These are phyloP conservation scores for Horisme vitalbata DNA, from an alignment of 2,888 invertebrate genomes.

Conservation along the genomic window DNA sequence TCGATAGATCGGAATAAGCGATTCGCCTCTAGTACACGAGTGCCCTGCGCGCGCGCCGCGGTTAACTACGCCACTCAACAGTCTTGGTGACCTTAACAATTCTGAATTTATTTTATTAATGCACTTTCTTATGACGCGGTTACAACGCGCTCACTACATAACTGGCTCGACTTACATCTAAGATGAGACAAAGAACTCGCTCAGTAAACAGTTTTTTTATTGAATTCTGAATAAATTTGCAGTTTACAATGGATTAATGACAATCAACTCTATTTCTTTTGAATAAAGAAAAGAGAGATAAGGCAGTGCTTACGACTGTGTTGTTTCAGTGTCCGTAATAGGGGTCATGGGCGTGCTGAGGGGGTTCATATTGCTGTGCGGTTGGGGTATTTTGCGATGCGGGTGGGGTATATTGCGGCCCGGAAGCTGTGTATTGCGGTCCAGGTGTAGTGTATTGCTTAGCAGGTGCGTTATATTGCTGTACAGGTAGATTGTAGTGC, in stretches of 20 bases:
- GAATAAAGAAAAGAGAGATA: constrained; percentile 42
- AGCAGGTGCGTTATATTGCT: not conserved
- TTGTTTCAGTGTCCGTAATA: constrained; percentile 59
- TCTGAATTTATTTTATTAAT: constrained; percentile 79
- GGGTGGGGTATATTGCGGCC: constrained; percentile 7
- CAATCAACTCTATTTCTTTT: constrained; percentile 37
- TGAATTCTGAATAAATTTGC: not conserved
- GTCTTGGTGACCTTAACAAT: constrained; percentile 76
- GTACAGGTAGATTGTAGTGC: constrained; percentile 6
- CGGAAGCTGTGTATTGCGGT: constrained; percentile 3
- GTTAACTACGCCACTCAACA: constrained; percentile 66
- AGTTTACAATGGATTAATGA: constrained; percentile 1
- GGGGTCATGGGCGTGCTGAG: constrained; percentile 57
- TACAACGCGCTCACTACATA: constrained; percentile 43
- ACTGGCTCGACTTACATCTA: constrained; percentile 37
- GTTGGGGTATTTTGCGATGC: constrained; percentile 18
- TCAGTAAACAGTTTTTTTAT: constrained; percentile 10
- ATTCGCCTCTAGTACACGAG: constrained; percentile 80
- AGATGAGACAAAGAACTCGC: constrained; percentile 49
- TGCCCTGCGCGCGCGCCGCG: constrained; percentile 73
- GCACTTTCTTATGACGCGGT: constrained; percentile 76
- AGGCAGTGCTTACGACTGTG: constrained; percentile 7
- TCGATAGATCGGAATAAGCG: constrained; percentile 61
- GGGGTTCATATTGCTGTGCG: constrained; percentile 31
- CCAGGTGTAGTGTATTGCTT: constrained; percentile 9